Percentiles rank a stretch among this genome's conserved stretches.
Conservation (phyloP, 2,113 vertebrate species). For the Rhagologus leucostigma region DNA sequence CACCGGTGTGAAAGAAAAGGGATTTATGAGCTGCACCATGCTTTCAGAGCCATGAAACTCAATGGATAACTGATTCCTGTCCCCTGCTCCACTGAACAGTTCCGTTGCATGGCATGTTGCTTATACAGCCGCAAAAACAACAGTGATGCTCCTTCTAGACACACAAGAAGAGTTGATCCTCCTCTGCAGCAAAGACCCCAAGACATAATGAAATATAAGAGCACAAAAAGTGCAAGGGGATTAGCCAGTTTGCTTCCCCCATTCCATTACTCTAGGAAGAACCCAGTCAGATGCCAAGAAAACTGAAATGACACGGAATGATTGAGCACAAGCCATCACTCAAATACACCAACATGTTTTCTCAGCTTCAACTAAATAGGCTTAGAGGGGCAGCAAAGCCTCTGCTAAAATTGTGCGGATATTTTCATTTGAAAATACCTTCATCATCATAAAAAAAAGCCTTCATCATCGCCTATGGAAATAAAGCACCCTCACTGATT, state of each 20-base stretch:
- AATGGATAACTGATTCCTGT: not conserved
- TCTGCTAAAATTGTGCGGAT: not conserved
- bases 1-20: not conserved
- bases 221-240: not conserved
- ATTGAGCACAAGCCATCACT: not conserved
- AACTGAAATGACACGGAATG: not conserved
- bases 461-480: not conserved
- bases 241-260: not conserved
- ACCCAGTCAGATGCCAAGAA: not conserved
- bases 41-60: not conserved
- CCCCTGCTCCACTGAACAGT: not conserved
- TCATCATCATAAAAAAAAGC: too few relatives aligned
- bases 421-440: not conserved
- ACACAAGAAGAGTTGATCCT: not conserved
- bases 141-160: not conserved
- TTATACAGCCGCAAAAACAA: not conserved
- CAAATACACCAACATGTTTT: fast-evolving
- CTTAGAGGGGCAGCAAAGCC: not conserved
- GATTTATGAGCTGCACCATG: not conserved
- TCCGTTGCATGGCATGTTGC: not conserved
- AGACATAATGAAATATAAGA: not conserved
- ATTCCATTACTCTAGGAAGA: not conserved
- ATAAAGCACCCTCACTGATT: not conserved
- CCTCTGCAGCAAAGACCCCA: not conserved
- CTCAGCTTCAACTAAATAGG: not conserved